phyloP scores from a whole-genome alignment of 2,888 invertebrate species.

The Ecdyonurus torrentis region DNA sequence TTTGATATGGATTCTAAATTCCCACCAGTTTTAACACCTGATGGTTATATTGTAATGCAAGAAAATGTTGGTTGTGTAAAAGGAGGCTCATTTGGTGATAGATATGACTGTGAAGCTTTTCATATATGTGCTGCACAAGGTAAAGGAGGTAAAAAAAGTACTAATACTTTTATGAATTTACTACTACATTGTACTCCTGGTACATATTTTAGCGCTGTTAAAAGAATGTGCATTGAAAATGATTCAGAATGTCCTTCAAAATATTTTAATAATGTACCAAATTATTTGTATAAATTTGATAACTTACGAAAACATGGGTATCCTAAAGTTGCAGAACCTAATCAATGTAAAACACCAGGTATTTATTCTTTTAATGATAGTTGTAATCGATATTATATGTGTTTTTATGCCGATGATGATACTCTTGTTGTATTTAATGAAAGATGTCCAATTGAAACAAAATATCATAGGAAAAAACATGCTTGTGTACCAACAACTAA shows the following conservation, averaged over 20 bases:
- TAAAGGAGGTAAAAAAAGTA: not conserved
- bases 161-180: too few species aligned
- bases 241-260: not conserved
- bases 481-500: not conserved
- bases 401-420: not conserved
- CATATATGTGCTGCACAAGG: not conserved
- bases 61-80: not conserved
- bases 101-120: not conserved
- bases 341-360: not conserved
- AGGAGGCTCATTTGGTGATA: not conserved
- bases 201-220: not conserved
- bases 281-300: not conserved
- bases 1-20: too few species aligned
- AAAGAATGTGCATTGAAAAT: not conserved
- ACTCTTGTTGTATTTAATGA: not conserved
- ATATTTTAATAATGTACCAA: not conserved
- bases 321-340: not conserved
- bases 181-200: too few species aligned
- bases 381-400: not conserved
- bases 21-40: not conserved
- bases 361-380: not conserved
- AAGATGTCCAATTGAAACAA: not conserved
- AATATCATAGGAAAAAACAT: not conserved
- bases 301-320: not conserved
- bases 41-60: not conserved